phyloP scores from a whole-genome alignment of 2,113 vertebrate genomes.

The Ornithorhynchus anatinus region DNA sequence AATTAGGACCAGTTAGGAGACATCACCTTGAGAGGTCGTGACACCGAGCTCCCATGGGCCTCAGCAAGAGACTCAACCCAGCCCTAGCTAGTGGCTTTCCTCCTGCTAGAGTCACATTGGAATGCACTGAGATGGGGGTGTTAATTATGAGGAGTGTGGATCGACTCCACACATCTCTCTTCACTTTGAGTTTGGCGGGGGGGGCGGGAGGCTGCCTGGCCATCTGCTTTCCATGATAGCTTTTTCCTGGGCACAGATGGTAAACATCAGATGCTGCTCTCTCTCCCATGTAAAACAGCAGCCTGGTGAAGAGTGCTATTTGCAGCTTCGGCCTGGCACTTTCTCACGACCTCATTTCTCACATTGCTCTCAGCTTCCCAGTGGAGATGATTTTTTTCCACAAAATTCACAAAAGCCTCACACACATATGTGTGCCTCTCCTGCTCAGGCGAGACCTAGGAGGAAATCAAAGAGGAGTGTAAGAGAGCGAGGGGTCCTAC shows the following conservation, averaged over 20 bases:
- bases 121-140: slow-evolving; percentile 5
- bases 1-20: not conserved
- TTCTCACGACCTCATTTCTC: slow-evolving; percentile 39
- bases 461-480: not conserved
- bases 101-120: not conserved
- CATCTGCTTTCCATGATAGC: slow-evolving; percentile 29
- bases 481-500: not conserved
- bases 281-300: not conserved
- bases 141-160: not conserved
- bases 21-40: not conserved
- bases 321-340: not conserved
- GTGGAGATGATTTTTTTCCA: slow-evolving; percentile 1
- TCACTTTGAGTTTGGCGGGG: not conserved
- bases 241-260: slow-evolving; percentile 42
- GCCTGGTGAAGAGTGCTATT: not conserved
- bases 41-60: rapidly evolving
- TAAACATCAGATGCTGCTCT: slow-evolving; percentile 19
- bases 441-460: not conserved
- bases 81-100: not conserved
- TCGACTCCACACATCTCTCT: not conserved
- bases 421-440: not conserved
- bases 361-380: not conserved
- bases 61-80: not conserved
- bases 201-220: not conserved
- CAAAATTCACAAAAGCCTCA: slow-evolving; percentile 8